A percentile compares a stretch with the other conserved stretches of the same genome.
Conservation (phyloP, 2,113 vertebrate genomes). For the Polyodon spathula region DNA sequence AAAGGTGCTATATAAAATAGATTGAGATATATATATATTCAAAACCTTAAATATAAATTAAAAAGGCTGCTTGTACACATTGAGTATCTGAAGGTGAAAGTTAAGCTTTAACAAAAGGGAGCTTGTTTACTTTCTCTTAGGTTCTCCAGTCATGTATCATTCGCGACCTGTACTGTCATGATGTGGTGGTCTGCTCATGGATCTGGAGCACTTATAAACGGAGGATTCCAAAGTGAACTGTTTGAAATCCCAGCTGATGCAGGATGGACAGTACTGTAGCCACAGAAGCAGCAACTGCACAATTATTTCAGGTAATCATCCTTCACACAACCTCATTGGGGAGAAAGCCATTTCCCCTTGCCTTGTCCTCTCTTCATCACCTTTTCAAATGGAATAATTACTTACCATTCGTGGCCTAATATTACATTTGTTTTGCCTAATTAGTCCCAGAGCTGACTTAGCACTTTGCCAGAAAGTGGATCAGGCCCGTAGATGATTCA, state of each 20-base stretch:
- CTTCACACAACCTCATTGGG: not conserved
- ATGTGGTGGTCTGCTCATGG: not conserved
- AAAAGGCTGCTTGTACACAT: too few species aligned
- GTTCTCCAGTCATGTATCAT: conserved; percentile 4
- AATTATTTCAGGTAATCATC: conserved; percentile 1
- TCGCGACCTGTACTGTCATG: conserved; percentile 3
- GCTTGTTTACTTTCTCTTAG: not conserved
- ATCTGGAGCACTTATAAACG: not conserved
- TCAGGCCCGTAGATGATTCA: conserved; percentile 4
- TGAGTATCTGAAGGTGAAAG: too few species aligned
- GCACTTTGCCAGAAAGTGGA: conserved; percentile 5
- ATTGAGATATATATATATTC: too few species aligned
- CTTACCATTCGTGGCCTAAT: conserved; percentile 1
- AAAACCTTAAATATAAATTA: too few species aligned
- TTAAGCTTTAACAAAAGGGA: too few species aligned
- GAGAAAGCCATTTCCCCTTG: not conserved
- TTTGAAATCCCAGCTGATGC: not conserved
- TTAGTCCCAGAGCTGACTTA: conserved; percentile 8
- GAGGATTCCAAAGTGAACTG: not conserved
- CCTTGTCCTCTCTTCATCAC: conserved; percentile 1
- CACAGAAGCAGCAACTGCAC: not conserved
- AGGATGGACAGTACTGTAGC: not conserved
- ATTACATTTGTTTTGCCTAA: conserved; percentile 12
- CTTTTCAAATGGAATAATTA: conserved; percentile 10
- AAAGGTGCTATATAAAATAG: too few species aligned